Conservation (phyloP, 2,797 vertebrate species). For the Naso thynnoides region DNA sequence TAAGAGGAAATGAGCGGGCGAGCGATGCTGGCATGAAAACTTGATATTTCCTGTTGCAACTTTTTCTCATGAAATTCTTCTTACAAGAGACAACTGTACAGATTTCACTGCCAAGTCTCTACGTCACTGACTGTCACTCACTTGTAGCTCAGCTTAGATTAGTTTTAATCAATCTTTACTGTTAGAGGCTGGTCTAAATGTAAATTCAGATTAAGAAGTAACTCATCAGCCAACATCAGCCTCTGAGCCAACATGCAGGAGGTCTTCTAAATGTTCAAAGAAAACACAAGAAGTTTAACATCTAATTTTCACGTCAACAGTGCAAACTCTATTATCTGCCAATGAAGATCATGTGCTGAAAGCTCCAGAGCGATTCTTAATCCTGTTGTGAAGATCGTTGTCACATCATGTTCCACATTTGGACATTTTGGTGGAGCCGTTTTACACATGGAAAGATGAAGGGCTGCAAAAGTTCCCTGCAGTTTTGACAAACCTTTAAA, state of each 20-base stretch:
- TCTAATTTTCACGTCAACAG: no score
- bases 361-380: not conserved
- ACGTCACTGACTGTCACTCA: not conserved
- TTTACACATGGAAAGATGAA: not conserved
- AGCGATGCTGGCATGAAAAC: slow-evolving; percentile 4
- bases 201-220: no score
- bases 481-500: not conserved
- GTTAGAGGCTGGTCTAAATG: no score
- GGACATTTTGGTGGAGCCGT: not conserved
- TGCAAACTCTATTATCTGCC: not conserved
- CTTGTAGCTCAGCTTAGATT: no score
- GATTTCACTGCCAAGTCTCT: not conserved
- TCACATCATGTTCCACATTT: not conserved
- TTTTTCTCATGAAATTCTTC: not conserved
- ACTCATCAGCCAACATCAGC: no score
- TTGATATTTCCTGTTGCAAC: slow-evolving; percentile 13
- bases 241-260: no score
- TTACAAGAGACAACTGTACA: not conserved
- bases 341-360: not conserved
- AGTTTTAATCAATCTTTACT: no score
- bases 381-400: not conserved
- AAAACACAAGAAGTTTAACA: not conserved
- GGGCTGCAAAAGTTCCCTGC: not conserved
- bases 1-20: slow-evolving; percentile 16
- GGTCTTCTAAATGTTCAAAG: no score